phyloP scores from a whole-genome alignment of 2,888 invertebrate genomes.

The Habroteleia sp. region DNA sequence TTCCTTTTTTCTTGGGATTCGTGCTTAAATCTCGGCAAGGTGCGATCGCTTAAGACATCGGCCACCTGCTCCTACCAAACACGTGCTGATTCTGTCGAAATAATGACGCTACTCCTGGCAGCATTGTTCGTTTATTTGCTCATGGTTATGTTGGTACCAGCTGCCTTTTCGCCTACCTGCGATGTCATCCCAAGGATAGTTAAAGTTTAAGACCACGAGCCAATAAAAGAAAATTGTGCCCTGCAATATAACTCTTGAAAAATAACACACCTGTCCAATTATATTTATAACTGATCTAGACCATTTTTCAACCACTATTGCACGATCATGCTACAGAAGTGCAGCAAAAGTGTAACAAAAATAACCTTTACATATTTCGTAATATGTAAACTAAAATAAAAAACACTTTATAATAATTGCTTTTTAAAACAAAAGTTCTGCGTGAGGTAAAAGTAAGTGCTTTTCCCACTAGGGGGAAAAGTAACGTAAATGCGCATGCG shows the following conservation, averaged over 20 bases:
- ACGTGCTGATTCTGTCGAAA: conserved; percentile 72
- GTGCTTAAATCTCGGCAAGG: conserved; percentile 74
- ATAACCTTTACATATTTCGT: too few species aligned
- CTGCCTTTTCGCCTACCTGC: conserved; percentile 51
- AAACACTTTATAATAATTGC: too few species aligned
- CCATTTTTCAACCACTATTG: neutral
- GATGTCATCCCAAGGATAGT: conserved; percentile 29
- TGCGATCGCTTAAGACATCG: conserved; percentile 66
- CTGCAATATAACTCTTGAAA: conserved; percentile 8
- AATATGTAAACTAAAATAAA: too few species aligned
- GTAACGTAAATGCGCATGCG: too few species aligned
- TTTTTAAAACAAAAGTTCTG: too few species aligned
- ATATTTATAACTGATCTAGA: too few species aligned
- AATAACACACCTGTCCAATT: conserved; percentile 20
- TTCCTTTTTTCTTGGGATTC: conserved; percentile 14
- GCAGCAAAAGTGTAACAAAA: too few species aligned
- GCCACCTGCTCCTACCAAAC: conserved; percentile 78
- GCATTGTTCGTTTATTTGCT: conserved; percentile 61
- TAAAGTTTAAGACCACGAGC: conserved; percentile 23
- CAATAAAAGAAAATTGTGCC: conserved; percentile 22
- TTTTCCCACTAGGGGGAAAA: too few species aligned
- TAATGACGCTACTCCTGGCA: conserved; percentile 47
- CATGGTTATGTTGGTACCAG: conserved; percentile 44
- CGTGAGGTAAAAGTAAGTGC: too few species aligned
- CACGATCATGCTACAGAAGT: too few species aligned